Percentiles rank a stretch among this genome's conserved stretches.
Evolutionary conservation across 2,797 vertebrate species (phyloP).

Genomic region (Hydrocynus forskahlii): DNA sequence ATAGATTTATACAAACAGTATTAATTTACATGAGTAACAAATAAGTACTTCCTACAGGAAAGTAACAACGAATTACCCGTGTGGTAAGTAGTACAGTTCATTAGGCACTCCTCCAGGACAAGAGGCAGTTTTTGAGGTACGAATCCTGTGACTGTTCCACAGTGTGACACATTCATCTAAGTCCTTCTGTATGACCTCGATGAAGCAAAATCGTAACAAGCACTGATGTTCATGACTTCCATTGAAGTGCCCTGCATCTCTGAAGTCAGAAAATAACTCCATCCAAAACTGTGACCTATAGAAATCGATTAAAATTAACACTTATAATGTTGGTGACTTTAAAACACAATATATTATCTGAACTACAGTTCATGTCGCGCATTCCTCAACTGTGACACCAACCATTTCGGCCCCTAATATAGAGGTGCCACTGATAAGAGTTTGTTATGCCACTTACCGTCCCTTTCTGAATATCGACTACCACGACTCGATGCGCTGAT

Average conservation of each 20-base stretch:
- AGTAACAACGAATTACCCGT: too few species aligned
- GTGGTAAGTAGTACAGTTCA: too few species aligned
- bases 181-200: background rate
- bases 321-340: background rate
- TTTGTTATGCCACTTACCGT: too few species aligned
- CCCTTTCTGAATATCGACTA: conserved; percentile 49
- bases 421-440: too few species aligned
- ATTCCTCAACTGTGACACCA: too few species aligned
- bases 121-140: background rate
- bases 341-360: too few species aligned
- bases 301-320: conserved; percentile 24
- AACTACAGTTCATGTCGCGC: too few species aligned
- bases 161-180: background rate
- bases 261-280: conserved; percentile 59
- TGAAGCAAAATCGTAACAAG: background rate
- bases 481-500: conserved; percentile 46
- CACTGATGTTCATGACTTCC: conserved; percentile 33
- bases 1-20: too few species aligned
- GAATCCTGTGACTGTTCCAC: background rate
- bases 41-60: too few species aligned
- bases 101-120: too few species aligned
- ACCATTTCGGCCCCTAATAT: too few species aligned
- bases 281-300: conserved; percentile 57
- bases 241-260: conserved; percentile 54
- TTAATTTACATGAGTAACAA: too few species aligned